phyloP scores from a whole-genome alignment of 2,797 vertebrate genomes.

The Gymnothorax reevesii region DNA sequence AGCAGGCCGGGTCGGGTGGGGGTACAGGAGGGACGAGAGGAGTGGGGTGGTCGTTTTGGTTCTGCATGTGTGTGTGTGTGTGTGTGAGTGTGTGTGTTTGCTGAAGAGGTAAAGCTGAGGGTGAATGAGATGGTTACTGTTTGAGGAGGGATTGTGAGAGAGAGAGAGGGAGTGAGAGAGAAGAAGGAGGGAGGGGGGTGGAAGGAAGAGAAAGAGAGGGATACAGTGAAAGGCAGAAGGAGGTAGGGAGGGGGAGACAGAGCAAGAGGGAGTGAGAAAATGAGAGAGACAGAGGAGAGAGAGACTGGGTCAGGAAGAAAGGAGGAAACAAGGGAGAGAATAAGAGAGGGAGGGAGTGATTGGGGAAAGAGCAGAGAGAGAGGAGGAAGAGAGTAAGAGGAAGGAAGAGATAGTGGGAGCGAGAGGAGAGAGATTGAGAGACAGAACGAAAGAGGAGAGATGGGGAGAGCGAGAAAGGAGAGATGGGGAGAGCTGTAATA shows the following conservation, averaged over 20 bases:
- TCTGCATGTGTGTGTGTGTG: constrained; percentile 46
- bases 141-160: constrained; percentile 56
- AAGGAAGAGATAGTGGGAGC: no score
- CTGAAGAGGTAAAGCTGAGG: constrained; percentile 41
- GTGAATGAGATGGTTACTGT: constrained; percentile 50
- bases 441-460: no score
- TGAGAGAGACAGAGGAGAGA: no score
- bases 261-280: no score
- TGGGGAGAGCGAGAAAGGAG: no score
- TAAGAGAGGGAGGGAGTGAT: constrained; percentile 59
- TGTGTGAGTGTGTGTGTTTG: constrained; percentile 4
- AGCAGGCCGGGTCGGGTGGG: constrained; percentile 42
- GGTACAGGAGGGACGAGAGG: constrained; percentile 66
- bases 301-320: no score
- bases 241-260: no score
- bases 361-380: constrained; percentile 61
- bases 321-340: constrained; percentile 49
- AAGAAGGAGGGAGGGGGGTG: constrained; percentile 66
- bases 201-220: constrained; percentile 17
- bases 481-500: no score
- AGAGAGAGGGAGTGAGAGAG: constrained; percentile 59
- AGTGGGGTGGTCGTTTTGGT: constrained; percentile 70
- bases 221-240: no score
- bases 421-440: no score
- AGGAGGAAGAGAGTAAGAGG: constrained; percentile 59